phyloP scores from a whole-genome alignment of 2,797 vertebrate genomes.

The Pogoniulus pusillus region DNA sequence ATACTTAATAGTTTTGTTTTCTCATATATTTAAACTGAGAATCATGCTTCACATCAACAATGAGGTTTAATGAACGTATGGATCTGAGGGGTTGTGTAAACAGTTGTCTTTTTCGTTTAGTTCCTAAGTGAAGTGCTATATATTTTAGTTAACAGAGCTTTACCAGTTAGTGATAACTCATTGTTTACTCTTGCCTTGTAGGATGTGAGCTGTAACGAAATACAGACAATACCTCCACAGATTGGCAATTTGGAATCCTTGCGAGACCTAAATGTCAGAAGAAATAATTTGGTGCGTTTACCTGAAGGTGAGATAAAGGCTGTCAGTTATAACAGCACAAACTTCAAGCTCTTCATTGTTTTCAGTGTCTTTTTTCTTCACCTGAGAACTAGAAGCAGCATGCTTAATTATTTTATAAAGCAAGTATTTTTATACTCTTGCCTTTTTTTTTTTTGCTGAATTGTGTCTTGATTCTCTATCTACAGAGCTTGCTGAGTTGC shows the following conservation, averaged over 20 bases:
- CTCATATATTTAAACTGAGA: background rate
- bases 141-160: background rate
- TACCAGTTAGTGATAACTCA: background rate
- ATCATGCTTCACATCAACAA: background rate
- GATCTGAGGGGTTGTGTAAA: background rate
- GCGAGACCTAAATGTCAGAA: conserved; percentile 92
- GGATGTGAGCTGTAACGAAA: conserved; percentile 98
- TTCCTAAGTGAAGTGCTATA: background rate
- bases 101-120: background rate
- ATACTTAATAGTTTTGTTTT: background rate
- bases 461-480: conserved; percentile 16
- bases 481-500: conserved; percentile 91
- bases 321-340: background rate
- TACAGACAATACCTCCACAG: conserved; percentile 91
- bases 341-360: background rate
- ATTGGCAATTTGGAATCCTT: conserved; percentile 89
- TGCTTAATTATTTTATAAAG: background rate
- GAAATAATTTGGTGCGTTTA: conserved; percentile 90
- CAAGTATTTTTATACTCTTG: background rate
- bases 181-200: conserved; percentile 65
- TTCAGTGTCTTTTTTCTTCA: background rate
- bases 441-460: background rate
- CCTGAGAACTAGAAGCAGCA: background rate
- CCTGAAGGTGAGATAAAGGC: conserved; percentile 82
- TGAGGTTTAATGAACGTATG: background rate